Evolutionary conservation across 2,113 vertebrate species (phyloP).

Genomic region (Cyanistes caeruleus): DNA sequence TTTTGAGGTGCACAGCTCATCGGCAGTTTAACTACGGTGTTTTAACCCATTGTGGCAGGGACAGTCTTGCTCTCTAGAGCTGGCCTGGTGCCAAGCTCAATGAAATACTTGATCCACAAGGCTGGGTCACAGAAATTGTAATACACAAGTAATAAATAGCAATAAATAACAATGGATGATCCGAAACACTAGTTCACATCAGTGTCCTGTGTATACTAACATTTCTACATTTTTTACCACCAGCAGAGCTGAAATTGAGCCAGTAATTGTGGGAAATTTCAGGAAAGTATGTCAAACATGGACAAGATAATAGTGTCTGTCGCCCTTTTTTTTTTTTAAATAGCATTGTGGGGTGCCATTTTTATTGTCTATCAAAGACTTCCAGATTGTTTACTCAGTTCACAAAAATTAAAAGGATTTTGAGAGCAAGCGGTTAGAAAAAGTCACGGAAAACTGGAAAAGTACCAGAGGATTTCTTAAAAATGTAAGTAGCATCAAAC

Average conservation of each 20-base stretch:
- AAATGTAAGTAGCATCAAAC: slow-evolving; percentile 5
- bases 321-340: not conserved
- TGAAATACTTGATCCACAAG: not conserved
- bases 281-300: slow-evolving; percentile 42
- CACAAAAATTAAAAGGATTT: slow-evolving; percentile 34
- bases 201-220: not conserved
- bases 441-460: not conserved
- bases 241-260: slow-evolving; percentile 27
- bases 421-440: not conserved
- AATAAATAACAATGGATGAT: not conserved
- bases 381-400: slow-evolving; percentile 56
- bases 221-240: slow-evolving; percentile 46
- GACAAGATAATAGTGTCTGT: slow-evolving; percentile 51
- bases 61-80: not conserved
- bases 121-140: not conserved
- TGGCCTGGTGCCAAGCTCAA: not conserved
- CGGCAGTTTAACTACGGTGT: not conserved
- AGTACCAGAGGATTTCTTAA: slow-evolving; percentile 5
- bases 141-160: not conserved
- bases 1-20: accelerated
- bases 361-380: slow-evolving; percentile 59
- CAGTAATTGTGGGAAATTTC: slow-evolving; percentile 59
- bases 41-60: not conserved
- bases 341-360: slow-evolving; percentile 9
- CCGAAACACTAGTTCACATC: not conserved